Conservation (phyloP, 92 coral and sea anemone species). For the Palythoa grandiflora region DNA sequence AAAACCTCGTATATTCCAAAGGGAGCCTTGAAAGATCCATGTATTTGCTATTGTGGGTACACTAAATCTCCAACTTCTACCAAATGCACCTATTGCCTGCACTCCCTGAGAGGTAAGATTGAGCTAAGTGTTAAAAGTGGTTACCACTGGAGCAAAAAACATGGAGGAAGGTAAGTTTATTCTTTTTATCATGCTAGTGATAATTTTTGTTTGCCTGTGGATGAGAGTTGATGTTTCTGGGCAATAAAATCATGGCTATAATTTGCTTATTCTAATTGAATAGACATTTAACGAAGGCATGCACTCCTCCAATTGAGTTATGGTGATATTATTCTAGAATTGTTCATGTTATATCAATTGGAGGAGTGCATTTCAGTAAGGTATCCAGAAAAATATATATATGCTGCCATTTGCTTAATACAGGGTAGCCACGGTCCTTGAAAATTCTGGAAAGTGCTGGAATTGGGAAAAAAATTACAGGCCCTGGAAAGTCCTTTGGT, state of each 20-base stretch:
- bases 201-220: background rate
- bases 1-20: constrained; percentile 1
- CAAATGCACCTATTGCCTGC: constrained; percentile 54
- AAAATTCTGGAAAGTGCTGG: too few species aligned
- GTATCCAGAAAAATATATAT: too few species aligned
- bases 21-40: constrained; percentile 7
- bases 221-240: background rate
- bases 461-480: too few species aligned
- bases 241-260: background rate
- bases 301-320: background rate
- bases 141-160: constrained; percentile 32
- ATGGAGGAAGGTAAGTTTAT: background rate
- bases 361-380: too few species aligned
- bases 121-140: constrained; percentile 24
- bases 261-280: background rate
- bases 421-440: too few species aligned
- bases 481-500: too few species aligned
- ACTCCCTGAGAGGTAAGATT: constrained; percentile 55
- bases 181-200: background rate
- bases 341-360: too few species aligned
- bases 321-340: background rate
- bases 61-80: constrained; percentile 29
- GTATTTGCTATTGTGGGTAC: background rate
- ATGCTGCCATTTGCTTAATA: too few species aligned
- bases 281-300: background rate